Percentiles rank a stretch among this genome's conserved stretches.
Evolutionary conservation across 2,113 vertebrate genomes (phyloP).

Genomic region (Gasterosteus aculeatus): DNA sequence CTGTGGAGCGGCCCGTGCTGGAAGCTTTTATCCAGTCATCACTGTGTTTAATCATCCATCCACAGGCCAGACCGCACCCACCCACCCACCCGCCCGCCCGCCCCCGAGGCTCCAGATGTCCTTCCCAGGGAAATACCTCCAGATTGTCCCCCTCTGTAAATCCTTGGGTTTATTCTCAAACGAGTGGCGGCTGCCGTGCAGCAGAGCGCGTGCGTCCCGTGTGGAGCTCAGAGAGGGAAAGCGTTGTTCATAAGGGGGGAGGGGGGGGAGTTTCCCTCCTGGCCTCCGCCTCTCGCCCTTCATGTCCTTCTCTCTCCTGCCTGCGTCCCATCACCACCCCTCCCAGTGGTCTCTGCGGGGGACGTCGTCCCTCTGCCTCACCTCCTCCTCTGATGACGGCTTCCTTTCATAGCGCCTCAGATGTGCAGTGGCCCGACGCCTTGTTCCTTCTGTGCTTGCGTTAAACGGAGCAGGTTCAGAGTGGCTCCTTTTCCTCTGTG

Average conservation of each 20-base stretch:
- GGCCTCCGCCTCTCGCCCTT: conserved; percentile 60
- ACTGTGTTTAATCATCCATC: conserved; percentile 39
- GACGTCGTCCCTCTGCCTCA: conserved; percentile 60
- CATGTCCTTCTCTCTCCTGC: conserved; percentile 42
- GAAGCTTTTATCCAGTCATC: conserved; percentile 53
- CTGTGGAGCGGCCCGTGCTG: conserved; percentile 19
- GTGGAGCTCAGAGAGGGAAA: conserved; percentile 19
- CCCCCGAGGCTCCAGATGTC: conserved; percentile 57
- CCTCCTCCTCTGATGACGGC: conserved; percentile 65
- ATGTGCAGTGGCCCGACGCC: conserved; percentile 21
- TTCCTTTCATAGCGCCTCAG: conserved; percentile 64
- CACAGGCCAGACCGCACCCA: conserved; percentile 36
- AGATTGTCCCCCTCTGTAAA: conserved; percentile 29
- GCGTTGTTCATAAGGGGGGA: conserved; percentile 37
- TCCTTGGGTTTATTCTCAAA: conserved; percentile 23
- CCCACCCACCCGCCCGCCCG: conserved; percentile 9
- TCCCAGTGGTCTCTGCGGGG: conserved; percentile 61
- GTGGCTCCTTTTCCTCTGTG: no score
- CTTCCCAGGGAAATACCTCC: conserved; percentile 42
- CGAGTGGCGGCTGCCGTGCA: conserved; percentile 1
- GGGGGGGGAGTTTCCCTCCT: conserved; percentile 70
- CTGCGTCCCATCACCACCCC: conserved; percentile 54
- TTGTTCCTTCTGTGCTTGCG: background rate
- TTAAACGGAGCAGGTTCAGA: no score
- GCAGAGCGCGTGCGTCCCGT: conserved; percentile 16